Evolutionary conservation across 37 sponge, comb jelly and placozoan genomes (phyloP).

Genomic region (Lycopodina hypogea): DNA sequence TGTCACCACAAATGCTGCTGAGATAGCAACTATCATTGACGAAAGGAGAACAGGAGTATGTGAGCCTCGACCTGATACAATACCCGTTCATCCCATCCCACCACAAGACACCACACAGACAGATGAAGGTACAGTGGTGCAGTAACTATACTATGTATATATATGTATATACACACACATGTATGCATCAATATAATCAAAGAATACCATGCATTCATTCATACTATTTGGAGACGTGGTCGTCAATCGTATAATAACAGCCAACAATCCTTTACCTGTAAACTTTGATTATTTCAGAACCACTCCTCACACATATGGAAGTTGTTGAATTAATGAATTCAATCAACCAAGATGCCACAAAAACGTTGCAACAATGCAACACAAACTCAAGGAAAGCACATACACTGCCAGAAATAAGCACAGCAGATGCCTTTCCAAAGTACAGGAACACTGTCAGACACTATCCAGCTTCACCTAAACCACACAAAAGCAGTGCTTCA

Average conservation of each 20-base stretch:
- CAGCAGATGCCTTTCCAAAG: not conserved
- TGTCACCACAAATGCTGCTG: slow-evolving; percentile 6
- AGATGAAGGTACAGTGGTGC: not conserved
- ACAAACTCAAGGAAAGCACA: too few species aligned
- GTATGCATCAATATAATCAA: not conserved
- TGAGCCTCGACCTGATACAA: not conserved
- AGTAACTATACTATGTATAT: not conserved
- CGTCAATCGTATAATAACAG: too few species aligned
- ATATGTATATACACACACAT: not conserved
- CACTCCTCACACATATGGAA: too few species aligned
- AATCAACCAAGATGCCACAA: too few species aligned
- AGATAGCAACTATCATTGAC: slow-evolving; percentile 6
- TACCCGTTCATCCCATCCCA: not conserved
- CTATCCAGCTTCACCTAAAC: too few species aligned
- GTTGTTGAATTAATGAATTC: too few species aligned
- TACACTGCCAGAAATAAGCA: too few species aligned
- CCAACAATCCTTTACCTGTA: too few species aligned
- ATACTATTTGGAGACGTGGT: not conserved
- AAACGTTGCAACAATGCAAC: too few species aligned
- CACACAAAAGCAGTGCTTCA: not conserved
- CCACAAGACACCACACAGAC: not conserved
- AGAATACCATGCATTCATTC: not conserved
- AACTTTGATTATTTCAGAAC: too few species aligned
- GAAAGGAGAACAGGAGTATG: not conserved
- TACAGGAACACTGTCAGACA: too few species aligned